Evolutionary conservation across 2,113 vertebrate genomes (phyloP).

Genomic region (Colius striatus): DNA sequence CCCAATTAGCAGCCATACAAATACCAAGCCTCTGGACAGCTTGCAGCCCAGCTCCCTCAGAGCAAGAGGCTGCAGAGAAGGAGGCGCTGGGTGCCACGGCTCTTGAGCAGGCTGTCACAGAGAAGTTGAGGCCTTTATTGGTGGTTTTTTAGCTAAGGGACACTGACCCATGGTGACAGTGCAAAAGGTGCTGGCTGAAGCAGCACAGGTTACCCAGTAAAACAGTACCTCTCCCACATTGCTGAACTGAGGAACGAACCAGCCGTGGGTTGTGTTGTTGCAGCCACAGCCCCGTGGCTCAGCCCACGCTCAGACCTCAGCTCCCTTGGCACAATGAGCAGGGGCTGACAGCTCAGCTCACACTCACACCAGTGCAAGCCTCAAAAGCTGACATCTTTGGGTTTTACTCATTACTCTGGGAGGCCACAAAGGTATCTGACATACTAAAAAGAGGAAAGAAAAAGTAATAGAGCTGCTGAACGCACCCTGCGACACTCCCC

Average conservation of each 20-base stretch:
- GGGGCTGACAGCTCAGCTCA: rapidly evolving
- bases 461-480: neutral
- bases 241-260: neutral
- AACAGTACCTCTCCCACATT: neutral
- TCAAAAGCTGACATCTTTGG: neutral
- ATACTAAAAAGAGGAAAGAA: neutral
- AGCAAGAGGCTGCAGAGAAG: neutral
- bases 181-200: neutral
- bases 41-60: neutral
- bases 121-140: neutral
- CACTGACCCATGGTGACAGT: neutral
- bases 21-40: neutral
- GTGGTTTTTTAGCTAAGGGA: neutral
- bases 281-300: neutral
- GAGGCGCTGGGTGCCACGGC: neutral
- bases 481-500: rapidly evolving
- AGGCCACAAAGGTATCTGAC: neutral
- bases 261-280: neutral
- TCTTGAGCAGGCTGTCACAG: neutral
- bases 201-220: neutral
- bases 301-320: neutral
- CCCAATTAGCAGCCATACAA: neutral
- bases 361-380: neutral
- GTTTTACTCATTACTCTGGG: neutral
- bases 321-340: neutral